Base-by-base conservation (phyloP, 64 coral and sea anemone genomes). In the Porites lutea region DNA sequence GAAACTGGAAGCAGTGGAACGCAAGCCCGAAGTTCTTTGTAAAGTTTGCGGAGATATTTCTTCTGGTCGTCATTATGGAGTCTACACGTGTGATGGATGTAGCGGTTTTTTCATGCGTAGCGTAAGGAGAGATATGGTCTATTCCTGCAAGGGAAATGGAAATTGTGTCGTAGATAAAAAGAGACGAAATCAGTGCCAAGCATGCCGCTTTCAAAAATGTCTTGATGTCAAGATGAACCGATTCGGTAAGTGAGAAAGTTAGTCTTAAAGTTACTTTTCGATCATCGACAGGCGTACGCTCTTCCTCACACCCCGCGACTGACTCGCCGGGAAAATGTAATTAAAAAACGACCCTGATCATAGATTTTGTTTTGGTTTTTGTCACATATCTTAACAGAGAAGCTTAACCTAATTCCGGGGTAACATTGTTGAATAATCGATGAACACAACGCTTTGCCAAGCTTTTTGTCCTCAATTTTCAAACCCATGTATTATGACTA, bases 141-240 rank as follows among this genome's bases (percentile, higher is more conserved):
- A 99, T 27, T 91, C 97, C 1, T 99, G 97, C 52, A 99, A 99
- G 58, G 97, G 97, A 3, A 99, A 96, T 44, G 97, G 97, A 5
- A 92, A 87, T 27, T 99, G 97, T 45, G 90, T 92, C 16, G 97
- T 99, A 4, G 97, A 99, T 72, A 99, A 99, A 85, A 99, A 99
- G 19, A 65, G 97, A 61, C 65, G 97, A 48, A 99, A 99, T 57
- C 97, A 99, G 61, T 99, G 97, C 55, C 97, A 99, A 52, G 97
- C 97, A 16, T 99, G 97, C 78, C 90, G 97, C 2, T 99, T 96
- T 70, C 95, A 96, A 68, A 99, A 99, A 78, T 99, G 97, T 27
- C 83, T 99, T 58, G 97, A 99, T 52, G 97, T 96, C 8, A 99
- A 99, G 74, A 99, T 99, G 97, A 99, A 99, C 82, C 82, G 94